These are phyloP conservation scores for Antheraea assamensis DNA, from an alignment of 2,888 invertebrate genomes.

Conservation along the genomic window DNA sequence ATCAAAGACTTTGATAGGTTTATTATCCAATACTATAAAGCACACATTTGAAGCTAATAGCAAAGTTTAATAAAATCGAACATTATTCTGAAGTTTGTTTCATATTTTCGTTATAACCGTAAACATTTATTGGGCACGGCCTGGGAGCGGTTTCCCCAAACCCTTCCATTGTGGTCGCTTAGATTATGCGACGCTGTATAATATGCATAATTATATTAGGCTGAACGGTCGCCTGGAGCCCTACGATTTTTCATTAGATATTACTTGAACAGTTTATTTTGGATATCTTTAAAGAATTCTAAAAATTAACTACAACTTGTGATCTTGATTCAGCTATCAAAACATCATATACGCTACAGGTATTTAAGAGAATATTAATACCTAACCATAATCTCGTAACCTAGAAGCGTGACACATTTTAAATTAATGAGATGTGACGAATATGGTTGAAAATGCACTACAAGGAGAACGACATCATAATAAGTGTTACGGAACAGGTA, in stretches of 20 bases:
- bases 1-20: too few relatives aligned
- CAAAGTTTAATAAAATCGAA: constrained; percentile 1
- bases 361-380: too few relatives aligned
- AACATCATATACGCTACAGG: neutral
- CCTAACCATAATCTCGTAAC: too few relatives aligned
- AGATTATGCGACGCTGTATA: neutral
- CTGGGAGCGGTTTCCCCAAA: constrained; percentile 5
- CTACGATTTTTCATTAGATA: neutral
- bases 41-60: neutral
- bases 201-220: neutral
- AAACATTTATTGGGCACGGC: constrained; percentile 2
- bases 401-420: too few relatives aligned
- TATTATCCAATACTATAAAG: neutral
- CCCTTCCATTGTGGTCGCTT: constrained; percentile 6
- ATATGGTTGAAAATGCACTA: too few relatives aligned
- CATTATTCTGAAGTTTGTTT: constrained; percentile 7
- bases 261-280: neutral
- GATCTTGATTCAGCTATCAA: neutral
- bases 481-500: too few relatives aligned
- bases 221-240: neutral
- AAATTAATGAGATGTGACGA: too few relatives aligned
- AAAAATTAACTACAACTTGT: neutral
- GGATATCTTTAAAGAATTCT: neutral
- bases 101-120: constrained; percentile 7
- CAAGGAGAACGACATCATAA: too few relatives aligned